Percentiles rank a stretch among this genome's conserved stretches.
Conservation (phyloP, 1,140 invertebrate genomes). For the Lepidotrigona ventralis region DNA sequence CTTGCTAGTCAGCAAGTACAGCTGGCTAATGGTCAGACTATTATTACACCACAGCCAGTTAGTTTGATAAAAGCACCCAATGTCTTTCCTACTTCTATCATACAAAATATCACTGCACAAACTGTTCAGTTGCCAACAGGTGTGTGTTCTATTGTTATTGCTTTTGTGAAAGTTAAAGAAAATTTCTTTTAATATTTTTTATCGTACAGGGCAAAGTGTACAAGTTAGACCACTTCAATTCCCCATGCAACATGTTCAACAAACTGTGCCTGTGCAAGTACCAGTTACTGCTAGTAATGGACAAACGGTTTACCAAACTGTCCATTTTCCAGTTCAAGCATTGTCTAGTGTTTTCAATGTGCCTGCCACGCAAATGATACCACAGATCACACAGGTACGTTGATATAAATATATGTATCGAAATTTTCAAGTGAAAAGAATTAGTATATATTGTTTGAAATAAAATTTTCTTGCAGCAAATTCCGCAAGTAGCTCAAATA, state of each 20-base stretch:
- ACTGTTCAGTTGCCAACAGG: slow-evolving; percentile 79
- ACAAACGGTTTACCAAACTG: slow-evolving; percentile 95
- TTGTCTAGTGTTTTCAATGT: slow-evolving; percentile 81
- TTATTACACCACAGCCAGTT: slow-evolving; percentile 79
- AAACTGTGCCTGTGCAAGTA: slow-evolving; percentile 94
- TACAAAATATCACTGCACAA: slow-evolving; percentile 78
- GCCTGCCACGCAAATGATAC: slow-evolving; percentile 86
- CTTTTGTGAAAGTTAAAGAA: not conserved
- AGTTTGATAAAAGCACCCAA: slow-evolving; percentile 79
- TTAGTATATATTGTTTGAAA: not conserved
- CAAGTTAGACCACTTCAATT: slow-evolving; percentile 88
- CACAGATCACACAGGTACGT: slow-evolving; percentile 84
- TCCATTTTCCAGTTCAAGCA: slow-evolving; percentile 93
- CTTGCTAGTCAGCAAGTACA: slow-evolving; percentile 81
- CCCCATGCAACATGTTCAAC: slow-evolving; percentile 85
- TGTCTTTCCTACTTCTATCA: slow-evolving; percentile 78
- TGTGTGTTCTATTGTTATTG: slow-evolving; percentile 32
- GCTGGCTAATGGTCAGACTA: slow-evolving; percentile 79
- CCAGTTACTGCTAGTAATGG: slow-evolving; percentile 94
- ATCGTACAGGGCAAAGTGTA: slow-evolving; percentile 86
- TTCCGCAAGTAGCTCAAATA: slow-evolving; percentile 90
- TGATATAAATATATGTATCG: not conserved
- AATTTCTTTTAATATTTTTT: not conserved
- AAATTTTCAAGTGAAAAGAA: slow-evolving; percentile 21
- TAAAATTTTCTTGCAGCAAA: slow-evolving; percentile 69